Conservation (phyloP, 2,797 vertebrate species). For the Sebastes taczanowskii region DNA sequence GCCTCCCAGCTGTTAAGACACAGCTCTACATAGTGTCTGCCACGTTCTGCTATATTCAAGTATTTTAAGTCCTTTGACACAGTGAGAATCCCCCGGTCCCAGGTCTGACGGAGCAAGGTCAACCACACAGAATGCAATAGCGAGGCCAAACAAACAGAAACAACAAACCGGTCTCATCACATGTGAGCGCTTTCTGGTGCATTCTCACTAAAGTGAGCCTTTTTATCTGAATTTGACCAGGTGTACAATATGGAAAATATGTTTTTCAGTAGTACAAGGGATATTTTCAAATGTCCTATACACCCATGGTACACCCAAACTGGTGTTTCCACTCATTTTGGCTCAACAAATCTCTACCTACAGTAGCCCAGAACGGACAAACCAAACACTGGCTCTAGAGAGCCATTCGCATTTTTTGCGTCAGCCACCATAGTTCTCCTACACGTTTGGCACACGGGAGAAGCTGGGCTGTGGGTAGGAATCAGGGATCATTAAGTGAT, state of each 20-base stretch:
- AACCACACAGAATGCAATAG: constrained; percentile 1
- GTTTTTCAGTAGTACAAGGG: not conserved
- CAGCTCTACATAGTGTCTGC: constrained; percentile 45
- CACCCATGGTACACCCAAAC: not conserved
- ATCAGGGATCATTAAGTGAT: not conserved
- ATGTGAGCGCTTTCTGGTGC: not conserved
- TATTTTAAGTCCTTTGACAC: constrained; percentile 36
- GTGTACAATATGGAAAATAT: not conserved
- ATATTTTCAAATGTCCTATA: not conserved
- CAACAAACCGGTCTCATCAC: not conserved
- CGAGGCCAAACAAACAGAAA: not conserved
- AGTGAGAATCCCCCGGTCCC: not conserved
- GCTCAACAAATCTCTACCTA: not conserved
- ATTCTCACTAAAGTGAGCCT: not conserved
- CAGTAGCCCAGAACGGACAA: too few relatives aligned
- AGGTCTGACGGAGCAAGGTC: constrained; percentile 33
- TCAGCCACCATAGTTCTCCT: too few relatives aligned
- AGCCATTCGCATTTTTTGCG: too few relatives aligned
- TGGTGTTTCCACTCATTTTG: not conserved
- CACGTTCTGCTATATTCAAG: constrained; percentile 36
- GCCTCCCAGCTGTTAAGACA: constrained; percentile 45
- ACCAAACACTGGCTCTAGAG: too few relatives aligned
- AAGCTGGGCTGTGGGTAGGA: not conserved
- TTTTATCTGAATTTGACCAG: not conserved
- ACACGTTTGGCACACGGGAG: too few relatives aligned